Percentiles rank a stretch among this genome's conserved stretches.
These are phyloP conservation scores for Fragum whitleyi DNA, from an alignment of 2,888 invertebrate genomes.

Conservation along the genomic window DNA sequence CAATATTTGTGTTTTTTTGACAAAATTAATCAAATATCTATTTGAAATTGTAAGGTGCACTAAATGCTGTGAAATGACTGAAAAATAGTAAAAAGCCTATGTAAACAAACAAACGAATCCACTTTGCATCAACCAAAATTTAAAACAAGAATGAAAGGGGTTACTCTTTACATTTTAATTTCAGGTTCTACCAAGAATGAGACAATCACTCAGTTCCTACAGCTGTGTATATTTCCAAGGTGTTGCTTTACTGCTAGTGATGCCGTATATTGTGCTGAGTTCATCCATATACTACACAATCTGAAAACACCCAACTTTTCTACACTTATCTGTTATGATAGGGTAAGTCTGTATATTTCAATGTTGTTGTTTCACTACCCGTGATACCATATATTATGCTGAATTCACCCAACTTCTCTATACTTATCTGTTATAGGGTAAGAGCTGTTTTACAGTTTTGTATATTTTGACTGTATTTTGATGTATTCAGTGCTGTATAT, in stretches of 20 bases:
- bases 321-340: slow-evolving; percentile 97
- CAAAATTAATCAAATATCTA: no score
- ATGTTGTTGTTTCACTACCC: slow-evolving; percentile 97
- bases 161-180: slow-evolving; percentile 22
- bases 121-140: no score
- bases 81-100: no score
- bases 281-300: slow-evolving; percentile 97
- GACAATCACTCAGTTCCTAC: slow-evolving; percentile 97
- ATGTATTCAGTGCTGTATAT: no score
- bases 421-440: slow-evolving; percentile 97
- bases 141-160: no score
- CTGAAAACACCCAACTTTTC: slow-evolving; percentile 98
- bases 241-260: slow-evolving; percentile 98
- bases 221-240: slow-evolving; percentile 97
- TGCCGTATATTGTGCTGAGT: slow-evolving; percentile 98
- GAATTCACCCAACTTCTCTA: slow-evolving; percentile 99
- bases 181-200: slow-evolving; percentile 96
- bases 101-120: no score
- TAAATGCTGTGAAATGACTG: no score
- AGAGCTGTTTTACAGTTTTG: no score
- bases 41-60: no score
- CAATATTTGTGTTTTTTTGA: no score
- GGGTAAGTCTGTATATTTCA: slow-evolving; percentile 97
- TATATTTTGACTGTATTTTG: no score
- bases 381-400: slow-evolving; percentile 98